Conservation (phyloP, 1,140 invertebrate genomes). For the Oedothorax gibbosus region DNA sequence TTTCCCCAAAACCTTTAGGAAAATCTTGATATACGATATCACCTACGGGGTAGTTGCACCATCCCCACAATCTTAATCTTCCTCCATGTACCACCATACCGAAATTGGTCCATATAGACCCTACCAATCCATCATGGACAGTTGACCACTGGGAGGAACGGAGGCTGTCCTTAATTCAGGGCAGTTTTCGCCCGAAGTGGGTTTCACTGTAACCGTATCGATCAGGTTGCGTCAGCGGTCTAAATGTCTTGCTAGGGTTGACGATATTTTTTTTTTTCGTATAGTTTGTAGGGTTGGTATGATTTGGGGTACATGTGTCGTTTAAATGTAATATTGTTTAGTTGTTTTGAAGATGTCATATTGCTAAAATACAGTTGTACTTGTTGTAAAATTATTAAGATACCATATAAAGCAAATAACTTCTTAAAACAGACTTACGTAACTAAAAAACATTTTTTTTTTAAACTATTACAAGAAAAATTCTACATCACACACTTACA, state of each 20-base stretch:
- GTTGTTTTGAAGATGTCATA: too few relatives aligned
- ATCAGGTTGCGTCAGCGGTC: constrained; percentile 7
- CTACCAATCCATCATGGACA: constrained; percentile 6
- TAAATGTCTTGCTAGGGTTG: not conserved
- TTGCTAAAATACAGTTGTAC: too few relatives aligned
- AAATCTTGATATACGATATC: not conserved
- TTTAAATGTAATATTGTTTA: too few relatives aligned
- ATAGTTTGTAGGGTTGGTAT: too few relatives aligned
- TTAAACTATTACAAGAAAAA: too few relatives aligned
- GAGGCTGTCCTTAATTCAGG: not conserved
- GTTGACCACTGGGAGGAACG: not conserved
- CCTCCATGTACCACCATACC: not conserved
- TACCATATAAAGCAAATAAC: too few relatives aligned
- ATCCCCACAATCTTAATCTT: constrained; percentile 6
- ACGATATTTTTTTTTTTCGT: too few relatives aligned
- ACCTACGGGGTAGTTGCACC: not conserved
- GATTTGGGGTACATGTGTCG: too few relatives aligned
- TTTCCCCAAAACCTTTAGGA: not conserved
- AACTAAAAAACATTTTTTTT: too few relatives aligned
- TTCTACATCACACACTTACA: too few relatives aligned
- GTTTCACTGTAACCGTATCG: constrained; percentile 24
- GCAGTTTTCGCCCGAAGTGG: constrained; percentile 8
- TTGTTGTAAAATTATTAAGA: too few relatives aligned
- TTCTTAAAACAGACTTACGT: too few relatives aligned
- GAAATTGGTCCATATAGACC: constrained; percentile 26